Evolutionary conservation across 2,888 invertebrate genomes (phyloP).

Genomic region (Oscheius myriophilus): DNA sequence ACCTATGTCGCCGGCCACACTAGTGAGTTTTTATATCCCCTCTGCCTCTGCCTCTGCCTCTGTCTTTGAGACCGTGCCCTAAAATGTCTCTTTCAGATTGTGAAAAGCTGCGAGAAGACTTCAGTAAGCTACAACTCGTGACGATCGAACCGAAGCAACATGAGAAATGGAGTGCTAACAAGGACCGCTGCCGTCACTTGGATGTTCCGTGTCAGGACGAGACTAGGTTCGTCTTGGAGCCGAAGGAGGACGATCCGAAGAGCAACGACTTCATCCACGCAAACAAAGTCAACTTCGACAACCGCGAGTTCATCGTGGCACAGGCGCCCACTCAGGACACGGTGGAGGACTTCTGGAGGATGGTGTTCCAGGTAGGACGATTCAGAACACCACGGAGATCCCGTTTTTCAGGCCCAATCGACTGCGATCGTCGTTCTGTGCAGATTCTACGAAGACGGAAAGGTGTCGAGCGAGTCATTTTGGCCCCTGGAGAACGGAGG

Average conservation of each 20-base stretch:
- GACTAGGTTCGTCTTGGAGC: constrained; percentile 6
- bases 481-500: constrained; percentile 28
- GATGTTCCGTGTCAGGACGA: constrained; percentile 13
- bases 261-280: constrained; percentile 25
- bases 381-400: too few species aligned
- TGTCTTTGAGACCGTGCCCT: too few species aligned
- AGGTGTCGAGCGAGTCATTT: constrained; percentile 14
- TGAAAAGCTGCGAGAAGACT: background rate
- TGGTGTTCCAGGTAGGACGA: constrained; percentile 20
- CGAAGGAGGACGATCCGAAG: background rate
- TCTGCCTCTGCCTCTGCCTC: too few species aligned
- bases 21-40: too few species aligned
- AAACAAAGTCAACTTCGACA: background rate
- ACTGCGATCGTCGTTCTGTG: constrained; percentile 2
- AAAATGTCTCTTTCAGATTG: too few species aligned
- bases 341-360: constrained; percentile 23
- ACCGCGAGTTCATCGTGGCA: constrained; percentile 20
- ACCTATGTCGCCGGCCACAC: too few species aligned
- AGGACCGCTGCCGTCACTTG: background rate
- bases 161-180: background rate
- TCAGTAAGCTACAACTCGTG: background rate
- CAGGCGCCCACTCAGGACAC: constrained; percentile 9
- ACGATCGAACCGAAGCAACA: background rate
- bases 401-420: background rate
- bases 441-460: constrained; percentile 7